Conservation (phyloP, 2,113 vertebrate species). For the Gallinago undulata region DNA sequence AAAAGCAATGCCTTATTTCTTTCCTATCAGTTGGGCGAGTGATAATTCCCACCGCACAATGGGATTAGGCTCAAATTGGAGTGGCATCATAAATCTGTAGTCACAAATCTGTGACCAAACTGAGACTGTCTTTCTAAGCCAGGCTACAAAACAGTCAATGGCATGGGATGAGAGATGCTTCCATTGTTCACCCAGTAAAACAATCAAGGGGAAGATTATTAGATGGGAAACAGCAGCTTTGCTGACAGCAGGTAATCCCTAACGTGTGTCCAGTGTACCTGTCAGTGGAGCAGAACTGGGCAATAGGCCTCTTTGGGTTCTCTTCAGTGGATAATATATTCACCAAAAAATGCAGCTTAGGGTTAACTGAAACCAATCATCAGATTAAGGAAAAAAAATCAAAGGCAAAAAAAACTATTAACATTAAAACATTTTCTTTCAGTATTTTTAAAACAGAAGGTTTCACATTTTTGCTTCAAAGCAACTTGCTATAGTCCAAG, state of each 20-base stretch:
- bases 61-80: background rate
- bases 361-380: constrained; percentile 3
- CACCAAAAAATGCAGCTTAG: background rate
- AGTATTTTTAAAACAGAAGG: constrained; percentile 5
- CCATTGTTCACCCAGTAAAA: constrained; percentile 28
- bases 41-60: background rate
- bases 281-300: background rate
- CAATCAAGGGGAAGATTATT: background rate
- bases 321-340: background rate
- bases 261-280: background rate
- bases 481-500: background rate
- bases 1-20: background rate
- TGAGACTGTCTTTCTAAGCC: background rate
- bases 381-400: background rate
- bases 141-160: background rate
- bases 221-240: constrained; percentile 21
- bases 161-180: background rate
- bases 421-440: constrained; percentile 6
- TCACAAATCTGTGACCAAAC: background rate
- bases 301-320: background rate
- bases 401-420: background rate
- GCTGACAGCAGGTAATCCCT: background rate
- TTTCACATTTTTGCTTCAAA: constrained; percentile 35
- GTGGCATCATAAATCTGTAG: background rate
- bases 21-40: background rate